Evolutionary conservation across 2,113 vertebrate species (phyloP).

Genomic region (Carlito syrichta): DNA sequence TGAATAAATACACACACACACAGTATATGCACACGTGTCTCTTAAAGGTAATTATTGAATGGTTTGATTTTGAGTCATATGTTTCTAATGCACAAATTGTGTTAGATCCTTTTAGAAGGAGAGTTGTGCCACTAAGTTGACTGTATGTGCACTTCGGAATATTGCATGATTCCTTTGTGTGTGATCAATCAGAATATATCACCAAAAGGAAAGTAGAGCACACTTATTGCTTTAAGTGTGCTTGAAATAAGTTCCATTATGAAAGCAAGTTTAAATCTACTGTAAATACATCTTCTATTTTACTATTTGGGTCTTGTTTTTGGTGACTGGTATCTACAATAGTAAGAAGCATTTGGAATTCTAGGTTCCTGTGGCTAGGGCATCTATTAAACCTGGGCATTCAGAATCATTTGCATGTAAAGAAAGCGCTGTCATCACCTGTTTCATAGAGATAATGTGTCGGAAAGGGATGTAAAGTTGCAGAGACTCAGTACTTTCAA

Average conservation of each 20-base stretch:
- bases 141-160: not conserved
- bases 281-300: constrained; percentile 43
- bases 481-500: constrained; percentile 73
- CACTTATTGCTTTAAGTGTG: not conserved
- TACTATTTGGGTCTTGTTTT: constrained; percentile 18
- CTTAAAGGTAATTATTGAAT: not conserved
- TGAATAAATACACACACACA: not conserved
- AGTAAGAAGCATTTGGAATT: constrained; percentile 46
- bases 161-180: not conserved
- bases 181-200: not conserved
- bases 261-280: not conserved
- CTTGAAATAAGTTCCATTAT: not conserved
- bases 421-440: constrained; percentile 77
- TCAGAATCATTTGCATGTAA: constrained; percentile 76
- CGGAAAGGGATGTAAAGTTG: constrained; percentile 77
- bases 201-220: not conserved
- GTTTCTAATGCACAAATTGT: not conserved
- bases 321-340: constrained; percentile 41
- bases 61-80: not conserved
- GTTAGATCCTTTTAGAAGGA: not conserved
- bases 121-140: not conserved
- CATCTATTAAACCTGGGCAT: constrained; percentile 68
- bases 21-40: not conserved
- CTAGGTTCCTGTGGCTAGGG: constrained; percentile 42
- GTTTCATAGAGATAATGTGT: constrained; percentile 80